Base-by-base conservation (phyloP, 1,140 invertebrate species). In the Drosophila punjabiensis region DNA sequence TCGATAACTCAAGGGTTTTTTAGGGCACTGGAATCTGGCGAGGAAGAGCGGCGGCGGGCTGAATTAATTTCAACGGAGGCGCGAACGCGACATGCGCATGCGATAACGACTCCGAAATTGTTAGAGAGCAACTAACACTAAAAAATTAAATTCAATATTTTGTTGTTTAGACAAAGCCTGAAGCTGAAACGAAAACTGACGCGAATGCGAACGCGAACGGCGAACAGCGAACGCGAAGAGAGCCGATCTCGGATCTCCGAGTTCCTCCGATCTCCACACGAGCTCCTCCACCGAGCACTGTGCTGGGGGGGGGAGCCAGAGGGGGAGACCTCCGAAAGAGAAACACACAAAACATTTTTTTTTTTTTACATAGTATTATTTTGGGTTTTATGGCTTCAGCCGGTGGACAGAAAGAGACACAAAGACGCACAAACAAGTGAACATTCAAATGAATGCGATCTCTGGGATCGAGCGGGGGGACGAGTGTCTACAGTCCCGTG, bases 81-180 rank as follows among this genome's bases (percentile, higher is more conserved):
- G 64, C 69, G 63, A 74, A 71, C 65, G 76, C 79, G 87, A 75
- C 87, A 91, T 87, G 88, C 91, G 91, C 91, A 92, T 92, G 91
- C 91, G 91, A 92, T 92, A 92, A 92, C 88, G 88, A 92, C 91
- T 91, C 88, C 88, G 80, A 92, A 92, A 92, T 92, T 92, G 91
- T 92, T 92, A 92, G 87, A 92, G 89, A 92, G 80, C 91, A 92
- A 92, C 91, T 92, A 92, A 92, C 88, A 92, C 92, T 92, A 92
- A 89, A 90, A 90, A 92, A 91, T 92, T 92, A 86, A 91, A 91
- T 92, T 92, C 91, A 92, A 92, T 91, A 92, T 92, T 92, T 92
- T 88, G 74, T 91, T 88, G 91, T 92, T 92, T 92, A 92, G 91
- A 91, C 91, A 91, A 92, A 91, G 82, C 74, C 76, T 79, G 88